phyloP scores from a whole-genome alignment of 1,140 invertebrate genomes.

The Stenopsyche tienmushanensis region DNA sequence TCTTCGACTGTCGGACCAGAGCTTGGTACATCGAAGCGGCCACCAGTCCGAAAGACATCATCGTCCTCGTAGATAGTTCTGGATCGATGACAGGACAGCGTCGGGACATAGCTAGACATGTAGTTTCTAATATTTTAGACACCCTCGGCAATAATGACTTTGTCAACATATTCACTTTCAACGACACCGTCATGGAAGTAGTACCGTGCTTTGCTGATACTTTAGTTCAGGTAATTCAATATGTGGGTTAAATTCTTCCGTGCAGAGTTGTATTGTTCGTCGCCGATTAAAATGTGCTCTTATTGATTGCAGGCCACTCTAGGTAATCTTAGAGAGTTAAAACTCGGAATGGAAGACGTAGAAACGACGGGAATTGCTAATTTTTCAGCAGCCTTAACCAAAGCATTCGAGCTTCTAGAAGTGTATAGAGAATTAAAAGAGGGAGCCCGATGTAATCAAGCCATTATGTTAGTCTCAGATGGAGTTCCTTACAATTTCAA shows the following conservation, averaged over 20 bases:
- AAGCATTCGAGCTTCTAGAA: constrained; percentile 85
- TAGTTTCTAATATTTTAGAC: constrained; percentile 92
- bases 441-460: constrained; percentile 70
- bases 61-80: constrained; percentile 92
- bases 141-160: constrained; percentile 98
- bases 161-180: constrained; percentile 92
- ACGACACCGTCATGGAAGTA: constrained; percentile 72
- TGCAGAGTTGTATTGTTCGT: not conserved
- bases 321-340: constrained; percentile 83
- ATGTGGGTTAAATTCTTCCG: not conserved
- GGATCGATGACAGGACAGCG: constrained; percentile 96
- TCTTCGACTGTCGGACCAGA: constrained; percentile 85
- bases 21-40: constrained; percentile 97
- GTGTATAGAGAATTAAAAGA: constrained; percentile 58
- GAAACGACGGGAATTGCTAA: constrained; percentile 90
- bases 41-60: constrained; percentile 93
- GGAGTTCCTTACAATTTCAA: constrained; percentile 93
- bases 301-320: constrained; percentile 72
- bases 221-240: constrained; percentile 72
- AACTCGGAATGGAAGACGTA: constrained; percentile 74
- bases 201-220: constrained; percentile 86
- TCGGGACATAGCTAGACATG: constrained; percentile 90
- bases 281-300: constrained; percentile 7
- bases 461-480: constrained; percentile 98
- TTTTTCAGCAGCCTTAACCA: constrained; percentile 86